Base-by-base conservation (phyloP, 2,888 invertebrate species). In the Heliconius charithonia region DNA sequence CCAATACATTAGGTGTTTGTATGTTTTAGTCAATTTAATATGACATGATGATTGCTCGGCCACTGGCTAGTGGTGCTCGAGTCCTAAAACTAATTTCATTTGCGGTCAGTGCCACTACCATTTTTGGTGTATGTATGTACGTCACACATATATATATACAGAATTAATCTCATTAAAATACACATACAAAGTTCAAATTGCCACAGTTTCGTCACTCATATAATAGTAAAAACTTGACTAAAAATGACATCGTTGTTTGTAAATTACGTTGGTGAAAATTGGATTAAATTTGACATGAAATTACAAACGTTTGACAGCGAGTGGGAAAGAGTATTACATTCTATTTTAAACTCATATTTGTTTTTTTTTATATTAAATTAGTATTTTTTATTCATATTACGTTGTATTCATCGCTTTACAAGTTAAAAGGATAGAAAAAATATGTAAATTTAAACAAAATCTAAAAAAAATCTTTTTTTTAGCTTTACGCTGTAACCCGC, bases 21-120 rank as follows among this genome's bases (percentile, higher is more conserved):
- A 41, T 41, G 22, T 65, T 63, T 74, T 29, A 74, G 63, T 27
- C 74, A 63, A 63, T 62, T 19, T 62, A 41, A 62, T 63, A 41
- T 6, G 7, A 41, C 27, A 63, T 62, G 62, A 74, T 74, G 19
- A 45, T 63, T 65, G 41, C 74, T 73, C 27, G 19, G 51, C 7
- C 63, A 73, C 25, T 13, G 37, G 37, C 37, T 12, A 45, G 41
- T 74, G 25, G 72, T n/a, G 16, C 32, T 65, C 3, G 41, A 62
- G 59, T 73, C 62, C 77, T 78, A 78, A 62, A 74, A 67, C 67
- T 74, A 78, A 78, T 78, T 78, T 74, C 73, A 78, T 78, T 78
- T 62, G 77, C 74, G 77, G 77, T 78, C 25, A 59, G 67, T 66
- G 56, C n/a, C 65, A 66, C 74, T 78, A 41, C 25, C 45, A 74